Base-by-base conservation (phyloP, 64 coral and sea anemone genomes). In the Cladopsammia gracilis region DNA sequence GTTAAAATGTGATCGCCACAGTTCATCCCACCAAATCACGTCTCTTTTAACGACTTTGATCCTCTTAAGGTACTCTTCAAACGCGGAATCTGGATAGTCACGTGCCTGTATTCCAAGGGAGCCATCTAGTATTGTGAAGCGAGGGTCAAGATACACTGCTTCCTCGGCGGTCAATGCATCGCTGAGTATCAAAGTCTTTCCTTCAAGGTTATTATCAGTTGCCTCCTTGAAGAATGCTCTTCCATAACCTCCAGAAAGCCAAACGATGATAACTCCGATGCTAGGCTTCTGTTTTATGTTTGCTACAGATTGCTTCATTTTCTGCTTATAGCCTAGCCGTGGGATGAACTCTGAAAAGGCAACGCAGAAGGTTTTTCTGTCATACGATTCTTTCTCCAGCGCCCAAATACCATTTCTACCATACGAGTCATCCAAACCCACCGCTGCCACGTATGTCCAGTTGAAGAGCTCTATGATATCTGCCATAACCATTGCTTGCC, bases 401-500 rank as follows among this genome's bases (percentile, higher is more conserved):
- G 69, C 69, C n/a, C 8, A 44, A 2, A 93, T 83, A 3, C 91
- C 91, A 6, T 76, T 69, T 4, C 56, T 83, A 6, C 91, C 73
- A 47, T 93, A 93, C 1, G 84, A 66, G 3, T 88, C 91, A 24
- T 93, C 73, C 14, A 87, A 68, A 3, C 82, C 91, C 9, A 93
- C 45, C 2, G 79, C 71, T 20, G 91, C 91, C 25, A 93, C 91
- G 48, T 76, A 93, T 6, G 22, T 78, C 91, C 91, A 93, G 48
- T 88, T 62, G 43, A 78, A 78, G 58, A 52, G 91, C 3, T 44
- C 46, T 3, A 93, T 76, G 43, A 93, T 19, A 47, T 93, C 91
- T 5, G 42, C 83, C 91, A 93, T 93, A 20, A 83, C 91, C 18
- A 24, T 51, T 25, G 91, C 87, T 44, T 93, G 91, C 60, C 73